Conservation (phyloP, 2,113 vertebrate species). For the Psittacula cyanocephala region DNA sequence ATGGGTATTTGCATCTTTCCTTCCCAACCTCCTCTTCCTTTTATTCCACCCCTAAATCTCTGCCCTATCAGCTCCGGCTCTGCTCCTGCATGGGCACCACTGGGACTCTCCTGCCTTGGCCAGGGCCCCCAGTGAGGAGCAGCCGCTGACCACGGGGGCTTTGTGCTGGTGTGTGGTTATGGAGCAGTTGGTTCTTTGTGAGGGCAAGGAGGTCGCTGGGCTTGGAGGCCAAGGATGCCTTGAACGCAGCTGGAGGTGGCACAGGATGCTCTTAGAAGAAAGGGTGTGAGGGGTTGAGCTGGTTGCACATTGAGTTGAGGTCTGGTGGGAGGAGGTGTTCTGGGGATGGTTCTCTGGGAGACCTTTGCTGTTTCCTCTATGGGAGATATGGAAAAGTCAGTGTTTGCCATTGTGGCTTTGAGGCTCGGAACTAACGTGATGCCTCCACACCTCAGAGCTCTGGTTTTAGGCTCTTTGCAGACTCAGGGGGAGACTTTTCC, state of each 20-base stretch:
- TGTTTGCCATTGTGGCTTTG: fast-evolving
- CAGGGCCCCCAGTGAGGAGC: background rate
- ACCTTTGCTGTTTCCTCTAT: background rate
- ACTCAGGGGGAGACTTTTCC: background rate
- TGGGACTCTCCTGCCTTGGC: background rate
- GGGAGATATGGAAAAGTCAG: fast-evolving
- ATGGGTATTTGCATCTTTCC: background rate
- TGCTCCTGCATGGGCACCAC: background rate
- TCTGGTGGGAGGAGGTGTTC: background rate
- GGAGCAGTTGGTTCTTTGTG: background rate
- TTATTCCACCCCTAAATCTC: background rate
- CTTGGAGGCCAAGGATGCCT: background rate
- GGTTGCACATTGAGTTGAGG: background rate
- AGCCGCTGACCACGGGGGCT: background rate
- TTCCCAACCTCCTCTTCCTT: background rate
- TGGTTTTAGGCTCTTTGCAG: background rate
- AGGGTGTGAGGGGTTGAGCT: background rate
- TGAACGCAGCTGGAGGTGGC: background rate
- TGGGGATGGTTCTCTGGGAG: background rate
- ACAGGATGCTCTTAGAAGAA: background rate
- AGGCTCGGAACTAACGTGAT: fast-evolving
- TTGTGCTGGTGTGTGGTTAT: background rate
- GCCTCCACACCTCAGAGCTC: background rate
- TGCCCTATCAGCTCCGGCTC: background rate
- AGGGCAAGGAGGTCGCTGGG: background rate